These are phyloP conservation scores for Nasua narica DNA, from an alignment of 2,797 vertebrate genomes.

Conservation along the genomic window DNA sequence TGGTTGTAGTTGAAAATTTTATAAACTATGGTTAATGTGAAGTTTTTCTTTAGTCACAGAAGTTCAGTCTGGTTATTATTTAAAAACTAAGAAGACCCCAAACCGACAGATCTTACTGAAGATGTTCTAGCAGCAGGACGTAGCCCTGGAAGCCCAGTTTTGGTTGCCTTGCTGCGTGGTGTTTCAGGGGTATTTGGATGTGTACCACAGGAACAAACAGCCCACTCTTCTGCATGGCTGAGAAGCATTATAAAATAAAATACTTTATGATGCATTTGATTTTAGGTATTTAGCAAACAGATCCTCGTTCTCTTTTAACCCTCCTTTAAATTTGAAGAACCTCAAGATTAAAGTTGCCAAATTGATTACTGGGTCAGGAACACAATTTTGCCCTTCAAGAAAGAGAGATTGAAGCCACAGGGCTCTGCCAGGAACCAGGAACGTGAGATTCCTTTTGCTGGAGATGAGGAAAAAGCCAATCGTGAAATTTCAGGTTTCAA, in stretches of 20 bases:
- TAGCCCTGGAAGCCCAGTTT: slow-evolving; percentile 61
- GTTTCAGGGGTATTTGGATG: slow-evolving; percentile 50
- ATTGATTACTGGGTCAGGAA: slow-evolving; percentile 31
- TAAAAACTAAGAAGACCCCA: slow-evolving; percentile 49
- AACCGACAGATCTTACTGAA: slow-evolving; percentile 56
- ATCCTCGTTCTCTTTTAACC: slow-evolving; percentile 62
- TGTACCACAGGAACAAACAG: slow-evolving; percentile 48
- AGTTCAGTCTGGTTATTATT: slow-evolving; percentile 73
- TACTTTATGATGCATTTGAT: slow-evolving; percentile 79
- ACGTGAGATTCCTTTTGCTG: not conserved
- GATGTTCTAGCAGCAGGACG: slow-evolving; percentile 61
- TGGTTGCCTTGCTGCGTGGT: slow-evolving; percentile 56
- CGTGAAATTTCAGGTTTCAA: slow-evolving; percentile 23
- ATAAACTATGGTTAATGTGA: slow-evolving; percentile 78
- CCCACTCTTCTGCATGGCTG: slow-evolving; percentile 45
- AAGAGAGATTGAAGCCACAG: slow-evolving; percentile 72
- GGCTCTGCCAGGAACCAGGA: slow-evolving; percentile 31
- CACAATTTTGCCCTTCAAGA: slow-evolving; percentile 14
- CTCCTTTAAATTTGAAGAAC: slow-evolving; percentile 58
- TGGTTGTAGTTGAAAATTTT: slow-evolving; percentile 79
- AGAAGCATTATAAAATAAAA: slow-evolving; percentile 80
- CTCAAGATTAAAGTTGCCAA: slow-evolving; percentile 60
- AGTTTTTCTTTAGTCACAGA: slow-evolving; percentile 78
- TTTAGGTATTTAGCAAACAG: slow-evolving; percentile 65
- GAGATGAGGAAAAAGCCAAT: slow-evolving; percentile 26